phyloP scores from a whole-genome alignment of 2,888 invertebrate genomes.

The Synergus umbraculus region DNA sequence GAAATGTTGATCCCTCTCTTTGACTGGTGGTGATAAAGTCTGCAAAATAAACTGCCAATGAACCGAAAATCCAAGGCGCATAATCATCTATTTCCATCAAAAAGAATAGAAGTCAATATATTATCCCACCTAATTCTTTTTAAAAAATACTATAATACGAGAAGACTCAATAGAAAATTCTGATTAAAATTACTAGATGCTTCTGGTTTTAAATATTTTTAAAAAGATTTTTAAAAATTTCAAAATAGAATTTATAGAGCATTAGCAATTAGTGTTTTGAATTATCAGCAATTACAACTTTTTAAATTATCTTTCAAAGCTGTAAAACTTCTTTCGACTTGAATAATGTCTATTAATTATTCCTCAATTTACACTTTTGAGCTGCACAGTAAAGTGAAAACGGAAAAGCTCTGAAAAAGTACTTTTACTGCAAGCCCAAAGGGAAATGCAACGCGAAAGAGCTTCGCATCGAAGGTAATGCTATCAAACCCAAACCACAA shows the following conservation, averaged over 20 bases:
- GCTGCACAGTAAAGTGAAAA: background rate
- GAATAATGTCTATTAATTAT: background rate
- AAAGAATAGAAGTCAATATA: background rate
- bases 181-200: too few species aligned
- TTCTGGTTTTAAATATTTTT: background rate
- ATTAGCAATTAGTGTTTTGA: too few species aligned
- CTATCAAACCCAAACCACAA: constrained; percentile 5
- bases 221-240: background rate
- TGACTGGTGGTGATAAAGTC: background rate
- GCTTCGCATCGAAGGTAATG: background rate
- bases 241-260: too few species aligned
- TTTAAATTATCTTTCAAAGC: too few species aligned
- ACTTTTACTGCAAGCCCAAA: background rate
- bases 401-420: background rate
- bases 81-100: background rate
- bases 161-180: too few species aligned
- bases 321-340: too few species aligned
- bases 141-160: too few species aligned
- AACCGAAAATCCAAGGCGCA: background rate
- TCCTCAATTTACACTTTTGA: background rate
- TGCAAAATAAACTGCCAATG: background rate
- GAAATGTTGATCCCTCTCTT: constrained; percentile 16
- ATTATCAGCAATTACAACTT: too few species aligned
- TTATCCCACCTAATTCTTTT: too few species aligned
- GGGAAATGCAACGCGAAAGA: background rate